Evolutionary conservation across 2,797 vertebrate genomes (phyloP), one percentile per base, ranked within the genome.

Genomic region (Peromyscus aztecus): DNA sequence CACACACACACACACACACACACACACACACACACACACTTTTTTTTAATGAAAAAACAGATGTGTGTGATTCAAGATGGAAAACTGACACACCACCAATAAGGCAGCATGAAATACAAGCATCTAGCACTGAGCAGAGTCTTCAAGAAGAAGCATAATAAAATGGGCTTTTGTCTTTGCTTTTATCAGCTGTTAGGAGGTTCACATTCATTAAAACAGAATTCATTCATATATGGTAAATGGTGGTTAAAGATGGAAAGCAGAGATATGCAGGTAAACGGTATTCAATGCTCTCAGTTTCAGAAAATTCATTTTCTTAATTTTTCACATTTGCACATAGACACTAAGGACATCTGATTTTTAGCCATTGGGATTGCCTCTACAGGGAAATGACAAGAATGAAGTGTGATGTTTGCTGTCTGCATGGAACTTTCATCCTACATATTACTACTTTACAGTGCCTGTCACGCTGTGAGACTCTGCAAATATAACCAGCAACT

Each of bases 321-420:
- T 55, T 63, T 31, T 46, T 65, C 27, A 46, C 29, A 65, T 46
- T 84, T 34, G 29, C 40, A 46, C 61, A 84, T 43, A 63, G 43
- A 55, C 84, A 87, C 14, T 85, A 27, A 92, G 52, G 40, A 75
- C 19, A 90, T 77, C 37, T n/a, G 43, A 23, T 2, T 57, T 2
- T 12, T 80, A 92, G 88, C 7, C 19, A 76, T 29, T 34, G 40
- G 14, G 37, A 10, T 34, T 61, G 37, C 55, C 29, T 4, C 37
- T 94, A 24, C 49, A 61, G 31, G 83, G 63, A 88, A 91, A 75
- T 57, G 77, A n/a, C 16, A 37, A 69, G 31, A 95, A 78, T 34
- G 4, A 96, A 90, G 9, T 82, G 76, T 0, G 16, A 29, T 75
- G 19, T 57, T 90, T 91, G 67, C 55, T 91, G 13, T 23, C 23